Evolutionary conservation across 2,888 invertebrate genomes (phyloP).

Genomic region (Steinernema carpocapsae): DNA sequence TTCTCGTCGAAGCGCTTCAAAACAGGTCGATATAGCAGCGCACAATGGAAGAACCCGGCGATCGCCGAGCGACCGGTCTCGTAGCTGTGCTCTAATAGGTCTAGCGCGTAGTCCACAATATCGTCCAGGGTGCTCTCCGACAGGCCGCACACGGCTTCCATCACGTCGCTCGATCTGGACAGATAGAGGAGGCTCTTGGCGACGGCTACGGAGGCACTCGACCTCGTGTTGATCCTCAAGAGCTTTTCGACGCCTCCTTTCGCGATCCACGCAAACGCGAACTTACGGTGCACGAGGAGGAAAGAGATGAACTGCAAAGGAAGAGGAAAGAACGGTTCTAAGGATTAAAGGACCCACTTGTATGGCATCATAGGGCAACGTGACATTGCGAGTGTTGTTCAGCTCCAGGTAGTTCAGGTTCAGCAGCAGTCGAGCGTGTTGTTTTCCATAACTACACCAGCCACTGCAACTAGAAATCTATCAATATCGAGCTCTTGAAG

Average conservation of each 20-base stretch:
- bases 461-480: slow-evolving; percentile 74
- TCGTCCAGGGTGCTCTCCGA: slow-evolving; percentile 72
- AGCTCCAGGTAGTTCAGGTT: slow-evolving; percentile 89
- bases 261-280: slow-evolving; percentile 91
- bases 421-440: slow-evolving; percentile 87
- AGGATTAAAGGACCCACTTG: slow-evolving; percentile 70
- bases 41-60: slow-evolving; percentile 94
- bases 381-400: slow-evolving; percentile 84
- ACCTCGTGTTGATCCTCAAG: slow-evolving; percentile 76
- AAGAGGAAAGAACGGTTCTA: slow-evolving; percentile 32
- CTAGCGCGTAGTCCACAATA: slow-evolving; percentile 79
- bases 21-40: slow-evolving; percentile 89
- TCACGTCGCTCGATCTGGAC: slow-evolving; percentile 95
- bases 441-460: slow-evolving; percentile 85
- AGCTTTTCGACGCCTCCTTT: slow-evolving; percentile 84
- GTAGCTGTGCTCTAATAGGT: slow-evolving; percentile 93
- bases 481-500: neutral
- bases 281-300: slow-evolving; percentile 94
- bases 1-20: slow-evolving; percentile 91
- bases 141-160: slow-evolving; percentile 86
- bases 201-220: slow-evolving; percentile 77
- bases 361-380: slow-evolving; percentile 92
- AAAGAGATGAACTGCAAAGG: slow-evolving; percentile 82
- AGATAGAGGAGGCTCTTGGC: slow-evolving; percentile 93
- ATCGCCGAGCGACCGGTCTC: slow-evolving; percentile 97